Conservation (phyloP, 2,797 vertebrate species). For the Rhinella marina region DNA sequence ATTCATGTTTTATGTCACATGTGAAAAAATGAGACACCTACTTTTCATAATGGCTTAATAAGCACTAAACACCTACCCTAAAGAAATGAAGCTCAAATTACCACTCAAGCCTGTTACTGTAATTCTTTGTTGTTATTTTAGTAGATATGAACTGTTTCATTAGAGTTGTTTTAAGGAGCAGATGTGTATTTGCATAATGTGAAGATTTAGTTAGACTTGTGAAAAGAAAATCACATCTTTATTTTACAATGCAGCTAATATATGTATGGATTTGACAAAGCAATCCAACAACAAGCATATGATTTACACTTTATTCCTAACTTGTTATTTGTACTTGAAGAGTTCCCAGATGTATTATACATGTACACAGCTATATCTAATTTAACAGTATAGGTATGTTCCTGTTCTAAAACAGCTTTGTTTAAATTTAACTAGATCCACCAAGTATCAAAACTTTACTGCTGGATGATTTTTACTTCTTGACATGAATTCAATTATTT, state of each 20-base stretch:
- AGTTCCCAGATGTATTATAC: slow-evolving; percentile 64
- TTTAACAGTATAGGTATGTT: slow-evolving; percentile 64
- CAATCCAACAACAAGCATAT: slow-evolving; percentile 67
- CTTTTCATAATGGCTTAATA: slow-evolving; percentile 18
- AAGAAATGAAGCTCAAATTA: slow-evolving; percentile 62
- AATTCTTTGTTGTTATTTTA: slow-evolving; percentile 64
- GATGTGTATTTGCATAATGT: slow-evolving; percentile 75
- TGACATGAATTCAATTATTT: slow-evolving; percentile 36
- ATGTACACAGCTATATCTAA: slow-evolving; percentile 64
- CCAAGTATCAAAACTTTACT: slow-evolving; percentile 60
- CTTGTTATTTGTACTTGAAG: slow-evolving; percentile 63
- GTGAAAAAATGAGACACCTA: neutral
- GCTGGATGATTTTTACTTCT: slow-evolving; percentile 49
- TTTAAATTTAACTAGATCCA: slow-evolving; percentile 66
- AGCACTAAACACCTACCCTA: slow-evolving; percentile 22
- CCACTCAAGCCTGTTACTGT: slow-evolving; percentile 61
- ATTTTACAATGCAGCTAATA: slow-evolving; percentile 69
- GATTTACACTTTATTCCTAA: slow-evolving; percentile 69
- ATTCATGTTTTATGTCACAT: neutral
- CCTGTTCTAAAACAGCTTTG: slow-evolving; percentile 53
- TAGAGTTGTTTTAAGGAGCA: slow-evolving; percentile 70
- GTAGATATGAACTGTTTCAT: slow-evolving; percentile 67
- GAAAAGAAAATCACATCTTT: slow-evolving; percentile 71
- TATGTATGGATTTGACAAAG: slow-evolving; percentile 69
- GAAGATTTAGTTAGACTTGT: slow-evolving; percentile 71